Evolutionary conservation across 1,140 invertebrate genomes (phyloP).

Genomic region (Drosophila equinoxialis): DNA sequence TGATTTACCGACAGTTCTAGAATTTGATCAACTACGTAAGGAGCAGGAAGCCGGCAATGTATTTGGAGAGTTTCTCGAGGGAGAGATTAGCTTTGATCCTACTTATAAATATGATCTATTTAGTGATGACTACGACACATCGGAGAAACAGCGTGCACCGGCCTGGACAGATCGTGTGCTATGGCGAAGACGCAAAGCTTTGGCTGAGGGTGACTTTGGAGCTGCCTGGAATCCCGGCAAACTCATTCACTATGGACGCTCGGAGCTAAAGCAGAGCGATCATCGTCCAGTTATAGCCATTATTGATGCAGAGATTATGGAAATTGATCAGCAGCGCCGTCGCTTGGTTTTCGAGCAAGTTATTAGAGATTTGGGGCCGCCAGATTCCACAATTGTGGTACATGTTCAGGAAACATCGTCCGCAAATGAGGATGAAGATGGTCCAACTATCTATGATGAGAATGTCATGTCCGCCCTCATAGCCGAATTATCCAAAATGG

Average conservation of each 20-base stretch:
- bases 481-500: constrained; percentile 80
- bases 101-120: constrained; percentile 99
- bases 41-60: constrained; percentile 92
- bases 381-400: constrained; percentile 96
- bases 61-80: constrained; percentile 98
- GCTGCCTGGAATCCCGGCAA: constrained; percentile 88
- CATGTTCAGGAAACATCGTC: constrained; percentile 83
- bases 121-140: constrained; percentile 99
- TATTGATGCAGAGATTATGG: constrained; percentile 93
- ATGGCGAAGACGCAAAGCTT: constrained; percentile 91
- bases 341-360: constrained; percentile 90
- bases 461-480: constrained; percentile 77
- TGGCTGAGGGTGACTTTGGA: constrained; percentile 86
- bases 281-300: constrained; percentile 96
- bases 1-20: constrained; percentile 91
- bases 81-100: constrained; percentile 95
- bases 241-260: constrained; percentile 93
- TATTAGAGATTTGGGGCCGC: constrained; percentile 94
- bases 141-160: constrained; percentile 97
- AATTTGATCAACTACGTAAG: constrained; percentile 94
- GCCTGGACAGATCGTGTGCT: constrained; percentile 99
- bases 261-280: constrained; percentile 98
- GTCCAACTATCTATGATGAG: constrained; percentile 84
- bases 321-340: constrained; percentile 89
- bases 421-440: constrained; percentile 78